Conservation (phyloP, 2,113 vertebrate species). For the Zapus hudsonius region DNA sequence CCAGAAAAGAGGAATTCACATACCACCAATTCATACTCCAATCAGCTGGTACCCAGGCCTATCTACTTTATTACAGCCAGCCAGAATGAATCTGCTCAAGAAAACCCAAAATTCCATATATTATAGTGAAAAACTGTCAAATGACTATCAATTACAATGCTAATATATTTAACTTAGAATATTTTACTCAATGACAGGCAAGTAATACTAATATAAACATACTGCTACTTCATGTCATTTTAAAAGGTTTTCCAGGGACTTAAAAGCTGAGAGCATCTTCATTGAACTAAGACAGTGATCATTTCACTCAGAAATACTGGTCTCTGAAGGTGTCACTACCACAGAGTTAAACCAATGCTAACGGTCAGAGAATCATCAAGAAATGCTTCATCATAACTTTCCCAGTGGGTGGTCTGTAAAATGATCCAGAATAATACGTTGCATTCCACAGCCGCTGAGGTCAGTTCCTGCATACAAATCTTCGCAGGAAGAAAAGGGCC, state of each 20-base stretch:
- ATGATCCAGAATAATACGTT: conserved; percentile 97
- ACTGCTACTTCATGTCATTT: conserved; percentile 44
- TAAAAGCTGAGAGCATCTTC: conserved; percentile 76
- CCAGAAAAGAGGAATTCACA: conserved; percentile 50
- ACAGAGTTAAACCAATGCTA: conserved; percentile 96
- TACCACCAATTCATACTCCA: conserved; percentile 72
- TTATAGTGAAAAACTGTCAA: conserved; percentile 59
- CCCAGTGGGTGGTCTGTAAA: conserved; percentile 94
- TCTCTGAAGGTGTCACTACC: conserved; percentile 84
- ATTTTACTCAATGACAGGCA: conserved; percentile 60
- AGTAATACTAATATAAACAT: background rate
- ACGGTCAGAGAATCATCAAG: conserved; percentile 96
- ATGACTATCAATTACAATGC: conserved; percentile 45
- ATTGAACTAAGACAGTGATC: conserved; percentile 77
- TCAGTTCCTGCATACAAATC: conserved; percentile 98
- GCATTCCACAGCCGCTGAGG: conserved; percentile 94
- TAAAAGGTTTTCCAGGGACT: conserved; percentile 58
- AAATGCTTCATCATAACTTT: conserved; percentile 97
- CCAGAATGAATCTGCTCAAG: conserved; percentile 47
- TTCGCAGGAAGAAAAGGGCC: conserved; percentile 88
- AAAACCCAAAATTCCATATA: conserved; percentile 72
- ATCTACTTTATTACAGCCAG: conserved; percentile 65
- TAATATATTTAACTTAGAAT: conserved; percentile 64
- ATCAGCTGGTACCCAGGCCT: conserved; percentile 49
- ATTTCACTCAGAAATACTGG: conserved; percentile 81